Percentiles rank a stretch among this genome's conserved stretches.
Evolutionary conservation across 2,888 invertebrate genomes (phyloP).

Genomic region (Adela reaumurella): DNA sequence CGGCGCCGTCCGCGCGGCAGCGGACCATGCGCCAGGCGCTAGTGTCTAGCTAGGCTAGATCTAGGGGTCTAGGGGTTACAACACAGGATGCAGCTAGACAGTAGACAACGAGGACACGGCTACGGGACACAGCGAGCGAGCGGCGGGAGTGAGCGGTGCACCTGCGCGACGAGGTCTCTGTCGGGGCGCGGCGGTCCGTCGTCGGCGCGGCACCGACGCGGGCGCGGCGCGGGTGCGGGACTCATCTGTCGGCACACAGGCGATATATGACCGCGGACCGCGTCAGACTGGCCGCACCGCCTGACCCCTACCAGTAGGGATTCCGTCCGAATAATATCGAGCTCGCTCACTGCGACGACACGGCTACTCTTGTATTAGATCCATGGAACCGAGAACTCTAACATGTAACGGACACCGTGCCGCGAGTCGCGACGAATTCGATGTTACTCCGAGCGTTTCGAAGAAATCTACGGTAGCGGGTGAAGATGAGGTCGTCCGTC

Average conservation of each 20-base stretch:
- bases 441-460: neutral
- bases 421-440: neutral
- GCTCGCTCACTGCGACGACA: neutral
- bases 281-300: slow-evolving; percentile 22
- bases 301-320: slow-evolving; percentile 30
- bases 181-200: neutral
- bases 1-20: slow-evolving; percentile 27
- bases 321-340: neutral
- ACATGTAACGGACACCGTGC: too few species aligned
- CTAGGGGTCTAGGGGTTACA: too few species aligned
- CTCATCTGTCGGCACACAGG: slow-evolving; percentile 50
- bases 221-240: slow-evolving; percentile 47
- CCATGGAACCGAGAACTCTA: too few species aligned
- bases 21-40: slow-evolving; percentile 8
- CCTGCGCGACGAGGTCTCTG: slow-evolving; percentile 9
- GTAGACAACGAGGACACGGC: neutral
- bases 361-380: too few species aligned
- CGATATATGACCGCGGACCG: too few species aligned
- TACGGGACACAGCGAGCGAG: slow-evolving; percentile 20
- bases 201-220: slow-evolving; percentile 16
- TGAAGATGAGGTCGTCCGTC: too few species aligned
- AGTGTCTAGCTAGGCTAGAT: neutral
- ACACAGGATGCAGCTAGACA: neutral
- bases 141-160: slow-evolving; percentile 3
- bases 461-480: too few species aligned